phyloP scores from a whole-genome alignment of 2,888 invertebrate species.

The Venusia cambrica region DNA sequence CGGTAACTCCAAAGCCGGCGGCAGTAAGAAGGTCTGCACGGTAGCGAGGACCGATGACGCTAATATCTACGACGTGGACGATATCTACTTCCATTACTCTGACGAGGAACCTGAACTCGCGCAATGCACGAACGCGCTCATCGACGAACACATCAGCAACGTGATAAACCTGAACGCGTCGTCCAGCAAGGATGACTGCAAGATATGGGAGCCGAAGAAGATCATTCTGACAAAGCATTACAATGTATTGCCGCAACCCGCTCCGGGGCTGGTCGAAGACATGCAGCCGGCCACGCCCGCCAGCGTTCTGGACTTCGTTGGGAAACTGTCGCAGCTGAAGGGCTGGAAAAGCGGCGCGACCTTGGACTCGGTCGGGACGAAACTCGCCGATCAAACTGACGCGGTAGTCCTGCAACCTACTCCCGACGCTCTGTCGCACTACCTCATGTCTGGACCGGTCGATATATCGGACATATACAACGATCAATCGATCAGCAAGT shows the following conservation, averaged over 20 bases:
- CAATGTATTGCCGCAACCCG: slow-evolving; percentile 61
- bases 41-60: slow-evolving; percentile 61
- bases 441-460: slow-evolving; percentile 70
- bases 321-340: slow-evolving; percentile 67
- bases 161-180: slow-evolving; percentile 76
- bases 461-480: slow-evolving; percentile 60
- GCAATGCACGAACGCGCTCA: slow-evolving; percentile 63
- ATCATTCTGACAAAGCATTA: slow-evolving; percentile 63
- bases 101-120: slow-evolving; percentile 81
- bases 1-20: slow-evolving; percentile 73
- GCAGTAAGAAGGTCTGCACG: slow-evolving; percentile 74
- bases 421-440: slow-evolving; percentile 60
- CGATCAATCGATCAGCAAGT: slow-evolving; percentile 40
- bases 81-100: slow-evolving; percentile 79
- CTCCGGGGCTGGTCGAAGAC: slow-evolving; percentile 58
- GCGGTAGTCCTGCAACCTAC: slow-evolving; percentile 49
- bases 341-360: slow-evolving; percentile 69
- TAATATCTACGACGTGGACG: slow-evolving; percentile 69
- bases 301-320: slow-evolving; percentile 66
- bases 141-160: slow-evolving; percentile 76
- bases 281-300: slow-evolving; percentile 54
- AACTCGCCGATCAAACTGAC: slow-evolving; percentile 67
- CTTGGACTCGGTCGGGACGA: slow-evolving; percentile 65
- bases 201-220: slow-evolving; percentile 69
- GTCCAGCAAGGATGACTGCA: slow-evolving; percentile 69